Evolutionary conservation across 2,113 vertebrate genomes (phyloP).

Genomic region (Coturnix japonica): DNA sequence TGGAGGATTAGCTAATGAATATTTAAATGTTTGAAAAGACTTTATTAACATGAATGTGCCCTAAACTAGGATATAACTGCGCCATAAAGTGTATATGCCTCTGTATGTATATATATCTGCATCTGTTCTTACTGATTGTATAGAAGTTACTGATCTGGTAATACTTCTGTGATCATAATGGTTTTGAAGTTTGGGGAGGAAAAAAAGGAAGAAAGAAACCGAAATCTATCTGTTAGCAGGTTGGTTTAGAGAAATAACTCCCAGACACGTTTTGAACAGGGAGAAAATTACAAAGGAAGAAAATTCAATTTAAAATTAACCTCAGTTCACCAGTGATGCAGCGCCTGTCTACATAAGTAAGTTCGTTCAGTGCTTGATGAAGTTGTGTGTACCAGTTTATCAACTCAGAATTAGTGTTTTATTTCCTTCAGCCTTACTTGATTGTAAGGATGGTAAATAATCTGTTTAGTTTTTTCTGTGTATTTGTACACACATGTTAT

Average conservation of each 20-base stretch:
- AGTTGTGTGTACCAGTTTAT: not conserved
- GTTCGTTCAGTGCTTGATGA: not conserved
- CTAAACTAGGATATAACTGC: not conserved
- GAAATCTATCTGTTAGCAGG: rapidly evolving
- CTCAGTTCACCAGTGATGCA: not conserved
- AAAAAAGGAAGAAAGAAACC: not conserved
- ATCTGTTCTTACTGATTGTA: not conserved
- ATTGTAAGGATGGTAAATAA: not conserved
- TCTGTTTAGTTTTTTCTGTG: not conserved
- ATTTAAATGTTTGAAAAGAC: not conserved
- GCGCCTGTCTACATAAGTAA: not conserved
- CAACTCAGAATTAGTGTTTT: not conserved
- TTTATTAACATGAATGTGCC: not conserved
- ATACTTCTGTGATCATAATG: not conserved
- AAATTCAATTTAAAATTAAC: not conserved
- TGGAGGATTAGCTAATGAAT: not conserved
- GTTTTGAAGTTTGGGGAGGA: not conserved
- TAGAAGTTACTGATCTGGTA: not conserved
- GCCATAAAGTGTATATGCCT: rapidly evolving
- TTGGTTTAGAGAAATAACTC: not conserved
- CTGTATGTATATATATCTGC: not conserved
- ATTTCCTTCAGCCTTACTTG: not conserved
- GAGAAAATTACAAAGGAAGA: not conserved
- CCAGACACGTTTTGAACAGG: not conserved
- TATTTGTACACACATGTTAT: not conserved